These are phyloP conservation scores for Aphodius granarius DNA, from an alignment of 2,888 invertebrate genomes.

Conservation along the genomic window DNA sequence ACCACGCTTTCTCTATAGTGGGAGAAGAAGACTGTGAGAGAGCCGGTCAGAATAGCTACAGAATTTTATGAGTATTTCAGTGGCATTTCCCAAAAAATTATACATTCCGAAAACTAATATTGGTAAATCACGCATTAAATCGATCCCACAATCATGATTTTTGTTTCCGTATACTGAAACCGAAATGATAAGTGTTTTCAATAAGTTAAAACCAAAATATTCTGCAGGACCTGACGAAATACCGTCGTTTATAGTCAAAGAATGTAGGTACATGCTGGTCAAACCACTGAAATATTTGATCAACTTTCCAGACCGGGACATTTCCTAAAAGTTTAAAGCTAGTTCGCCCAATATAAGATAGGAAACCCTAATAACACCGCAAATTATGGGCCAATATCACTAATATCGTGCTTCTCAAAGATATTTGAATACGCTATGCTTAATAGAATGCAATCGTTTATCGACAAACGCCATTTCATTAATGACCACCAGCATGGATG, in stretches of 20 bases:
- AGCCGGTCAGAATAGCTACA: background rate
- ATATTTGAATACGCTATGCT: no score
- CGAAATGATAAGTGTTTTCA: background rate
- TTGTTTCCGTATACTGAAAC: background rate
- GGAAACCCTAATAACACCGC: background rate
- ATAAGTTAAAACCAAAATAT: background rate
- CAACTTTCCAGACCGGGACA: background rate
- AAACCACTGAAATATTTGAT: background rate
- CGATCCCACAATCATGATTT: background rate
- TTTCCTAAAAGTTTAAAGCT: background rate
- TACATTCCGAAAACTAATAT: background rate
- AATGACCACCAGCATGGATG: background rate
- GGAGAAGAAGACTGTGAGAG: background rate
- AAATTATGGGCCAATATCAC: background rate
- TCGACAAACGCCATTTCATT: background rate
- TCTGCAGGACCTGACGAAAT: background rate
- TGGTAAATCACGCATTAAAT: background rate
- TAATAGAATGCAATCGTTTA: no score
- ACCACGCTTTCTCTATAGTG: no score
- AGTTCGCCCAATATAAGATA: background rate
- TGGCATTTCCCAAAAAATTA: background rate
- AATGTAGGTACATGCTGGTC: background rate
- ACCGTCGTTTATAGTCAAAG: background rate
- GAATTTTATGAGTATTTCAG: background rate
- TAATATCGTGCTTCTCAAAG: background rate